Base-by-base conservation (phyloP, 2,797 vertebrate species). In the Xenentodon cancila region DNA sequence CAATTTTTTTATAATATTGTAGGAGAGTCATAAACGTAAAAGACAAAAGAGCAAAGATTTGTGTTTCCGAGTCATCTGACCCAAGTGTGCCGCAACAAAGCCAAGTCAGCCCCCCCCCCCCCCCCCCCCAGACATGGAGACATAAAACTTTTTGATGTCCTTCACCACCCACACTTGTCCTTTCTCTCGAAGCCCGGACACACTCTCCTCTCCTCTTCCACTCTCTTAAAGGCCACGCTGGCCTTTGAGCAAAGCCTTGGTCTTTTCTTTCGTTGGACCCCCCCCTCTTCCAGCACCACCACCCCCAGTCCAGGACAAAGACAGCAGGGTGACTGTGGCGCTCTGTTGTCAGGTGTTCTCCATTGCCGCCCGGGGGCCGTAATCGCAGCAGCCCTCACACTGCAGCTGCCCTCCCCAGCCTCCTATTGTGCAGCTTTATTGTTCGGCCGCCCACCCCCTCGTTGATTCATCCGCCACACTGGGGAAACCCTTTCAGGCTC, bases 331-430 rank as follows among this genome's bases (percentile, higher is more conserved):
- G 83, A 86, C 84, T 77, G 80, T 81, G 84, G 65, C 21, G 80
- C 87, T 87, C 80, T 53, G 75, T 44, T 81, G 90, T 90, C 92
- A 93, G 92, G 92, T 93, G 92, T 92, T 92, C 83, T 72, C 80
- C 82, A 77, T 59, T 68, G 80, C 81, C 49, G 76, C 85, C 75
- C 71, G 25, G 34, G 49, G 79, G 87, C 62, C 25, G 68, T 89
- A 89, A 93, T 75, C 77, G 83, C 86, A 48, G 45, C 80, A 46
- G 80, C 72, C 84, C 85, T 89, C 91, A 91, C 82, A 65, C 84
- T 90, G 87, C 92, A 93, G 92, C 92, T 92, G 90, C 91, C 90
- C 90, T 86, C 81, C 82, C 82, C 77, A 65, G 81, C 84, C 71
- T 81, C 84, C 88, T 78, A 86, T 93, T 93, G 91, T 92, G 86